Evolutionary conservation across 2,113 vertebrate species (phyloP), one percentile per base, ranked within the genome.

Genomic region (Pomatorhinus ruficollis): DNA sequence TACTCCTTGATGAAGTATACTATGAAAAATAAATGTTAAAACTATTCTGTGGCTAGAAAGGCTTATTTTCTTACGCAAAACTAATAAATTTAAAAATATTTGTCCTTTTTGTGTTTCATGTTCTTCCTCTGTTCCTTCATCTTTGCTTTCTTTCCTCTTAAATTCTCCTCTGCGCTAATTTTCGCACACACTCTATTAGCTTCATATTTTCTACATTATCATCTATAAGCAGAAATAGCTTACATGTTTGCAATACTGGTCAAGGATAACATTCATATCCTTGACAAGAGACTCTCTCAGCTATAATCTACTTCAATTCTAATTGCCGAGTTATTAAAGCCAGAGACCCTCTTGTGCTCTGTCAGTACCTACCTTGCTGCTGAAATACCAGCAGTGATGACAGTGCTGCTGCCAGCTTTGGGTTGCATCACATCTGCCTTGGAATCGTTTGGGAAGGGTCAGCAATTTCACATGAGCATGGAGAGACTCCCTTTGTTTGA

Each of bases 211-310:
- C 94, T 37, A 81, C n/a, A 71, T 93, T 83, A 92, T 54, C 89
- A 89, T 64, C 89, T 93, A 20, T 71, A 49, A 92, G 57, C 37
- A 94, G 65, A 96, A 94, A 65, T 81, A 69, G 49, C 85, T 79
- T 88, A 68, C 69, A 74, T 63, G 71, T 89, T 94, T 94, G 54
- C 76, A 93, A 25, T 92, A 25, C 33, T 96, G 90, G 89, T 97
- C 93, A 97, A 96, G 92, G 93, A 90, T 88, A 95, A 91, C 70
- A 85, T 83, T 87, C 70, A 60, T 57, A 81, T 65, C 68, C 81
- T 89, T 86, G 42, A 87, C 54, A 91, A 81, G 70, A 83, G 64
- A 61, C 37, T 93, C 64, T 78, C 83, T 89, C 90, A 94, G 37
- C 63, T 93, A 44, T 90, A 89, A 89, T 89, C 85, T 94, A 71